These are phyloP conservation scores for Conus canariensis DNA, from an alignment of 2,888 invertebrate species.

Conservation along the genomic window DNA sequence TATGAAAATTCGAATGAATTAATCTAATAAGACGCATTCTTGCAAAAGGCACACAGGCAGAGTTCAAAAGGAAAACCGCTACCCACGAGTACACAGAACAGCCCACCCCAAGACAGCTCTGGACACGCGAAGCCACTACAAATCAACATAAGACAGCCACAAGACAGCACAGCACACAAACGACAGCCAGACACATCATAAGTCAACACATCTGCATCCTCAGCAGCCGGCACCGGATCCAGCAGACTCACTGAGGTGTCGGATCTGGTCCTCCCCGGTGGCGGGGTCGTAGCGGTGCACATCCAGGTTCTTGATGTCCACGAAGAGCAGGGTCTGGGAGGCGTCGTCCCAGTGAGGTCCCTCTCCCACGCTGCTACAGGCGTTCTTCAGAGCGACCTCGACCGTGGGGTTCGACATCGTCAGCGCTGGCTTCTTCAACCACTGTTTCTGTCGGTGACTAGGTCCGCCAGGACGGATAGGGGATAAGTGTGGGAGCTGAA, in stretches of 20 bases:
- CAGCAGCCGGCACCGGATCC: no score
- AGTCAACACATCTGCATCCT: no score
- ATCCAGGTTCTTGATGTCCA: slow-evolving; percentile 68
- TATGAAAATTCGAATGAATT: no score
- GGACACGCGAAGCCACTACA: no score
- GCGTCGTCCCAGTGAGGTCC: slow-evolving; percentile 76
- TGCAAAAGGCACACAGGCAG: no score
- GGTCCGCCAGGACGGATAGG: background rate
- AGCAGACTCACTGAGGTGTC: slow-evolving; percentile 64
- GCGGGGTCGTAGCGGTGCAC: slow-evolving; percentile 67
- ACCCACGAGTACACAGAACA: no score
- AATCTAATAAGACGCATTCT: no score
- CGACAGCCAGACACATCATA: background rate
- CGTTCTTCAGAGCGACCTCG: slow-evolving; percentile 61
- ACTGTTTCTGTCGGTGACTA: background rate
- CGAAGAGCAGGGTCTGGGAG: slow-evolving; percentile 67
- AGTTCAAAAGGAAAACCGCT: no score
- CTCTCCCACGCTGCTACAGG: slow-evolving; percentile 67
- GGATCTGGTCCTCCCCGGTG: slow-evolving; percentile 61
- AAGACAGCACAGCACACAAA: no score
- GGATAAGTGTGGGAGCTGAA: no score
- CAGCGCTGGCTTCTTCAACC: background rate
- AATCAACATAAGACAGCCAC: no score
- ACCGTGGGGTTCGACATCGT: slow-evolving; percentile 54
- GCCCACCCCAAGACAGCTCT: no score